phyloP scores from a whole-genome alignment of 2,888 invertebrate genomes.

The Emmelina monodactyla region DNA sequence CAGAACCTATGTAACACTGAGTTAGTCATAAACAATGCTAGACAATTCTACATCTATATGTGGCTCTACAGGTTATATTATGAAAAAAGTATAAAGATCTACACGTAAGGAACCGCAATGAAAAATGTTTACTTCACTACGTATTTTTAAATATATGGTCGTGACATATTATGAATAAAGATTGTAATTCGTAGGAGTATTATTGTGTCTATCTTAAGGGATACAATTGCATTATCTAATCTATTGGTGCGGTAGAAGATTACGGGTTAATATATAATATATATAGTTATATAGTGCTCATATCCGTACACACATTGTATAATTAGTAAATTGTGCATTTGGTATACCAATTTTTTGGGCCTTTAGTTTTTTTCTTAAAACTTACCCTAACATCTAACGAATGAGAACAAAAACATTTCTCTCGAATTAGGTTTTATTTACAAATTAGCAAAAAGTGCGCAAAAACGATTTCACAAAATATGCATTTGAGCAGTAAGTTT shows the following conservation, averaged over 20 bases:
- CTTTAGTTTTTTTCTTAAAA: slow-evolving; percentile 40
- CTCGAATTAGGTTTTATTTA: slow-evolving; percentile 46
- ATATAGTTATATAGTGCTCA: slow-evolving; percentile 2
- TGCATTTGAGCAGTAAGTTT: slow-evolving; percentile 64
- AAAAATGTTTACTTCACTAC: too few relatives aligned
- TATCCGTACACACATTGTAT: slow-evolving; percentile 41
- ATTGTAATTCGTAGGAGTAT: too few relatives aligned
- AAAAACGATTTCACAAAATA: slow-evolving; percentile 65
- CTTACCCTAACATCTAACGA: slow-evolving; percentile 30
- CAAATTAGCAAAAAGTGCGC: slow-evolving; percentile 63
- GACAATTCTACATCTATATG: too few relatives aligned
- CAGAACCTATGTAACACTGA: too few relatives aligned
- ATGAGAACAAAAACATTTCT: slow-evolving; percentile 31
- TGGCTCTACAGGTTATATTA: too few relatives aligned
- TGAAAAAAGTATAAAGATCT: too few relatives aligned
- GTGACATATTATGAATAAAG: too few relatives aligned
- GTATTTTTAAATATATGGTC: too few relatives aligned
- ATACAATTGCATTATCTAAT: slow-evolving; percentile 9
- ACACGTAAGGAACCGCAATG: too few relatives aligned
- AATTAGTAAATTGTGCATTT: slow-evolving; percentile 55
- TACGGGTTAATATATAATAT: slow-evolving; percentile 3
- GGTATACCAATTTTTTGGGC: slow-evolving; percentile 58
- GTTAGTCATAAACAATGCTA: too few relatives aligned
- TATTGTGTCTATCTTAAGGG: too few relatives aligned
- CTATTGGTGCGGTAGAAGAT: slow-evolving; percentile 13